Evolutionary conservation across 1,140 invertebrate genomes (phyloP).

Genomic region (Pinna nobilis): DNA sequence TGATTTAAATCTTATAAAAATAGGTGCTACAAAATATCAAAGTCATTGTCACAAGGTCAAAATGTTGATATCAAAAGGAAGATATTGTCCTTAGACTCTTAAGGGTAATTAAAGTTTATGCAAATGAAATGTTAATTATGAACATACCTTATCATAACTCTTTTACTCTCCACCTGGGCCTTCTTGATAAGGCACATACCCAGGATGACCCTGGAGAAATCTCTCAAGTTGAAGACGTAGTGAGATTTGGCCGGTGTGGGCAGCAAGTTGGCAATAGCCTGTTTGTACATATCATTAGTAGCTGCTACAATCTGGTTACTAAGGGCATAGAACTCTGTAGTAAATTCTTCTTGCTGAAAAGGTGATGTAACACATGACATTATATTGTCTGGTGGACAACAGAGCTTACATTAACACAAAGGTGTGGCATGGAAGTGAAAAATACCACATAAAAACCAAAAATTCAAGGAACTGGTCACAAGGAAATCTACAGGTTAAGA

Average conservation of each 20-base stretch:
- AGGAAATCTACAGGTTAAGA: too few relatives aligned
- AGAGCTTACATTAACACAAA: too few relatives aligned
- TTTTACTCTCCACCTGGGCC: slow-evolving; percentile 84
- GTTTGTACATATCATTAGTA: slow-evolving; percentile 74
- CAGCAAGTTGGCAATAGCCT: slow-evolving; percentile 71
- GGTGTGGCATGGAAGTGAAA: too few relatives aligned
- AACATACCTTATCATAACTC: slow-evolving; percentile 76
- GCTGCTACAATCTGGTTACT: slow-evolving; percentile 79
- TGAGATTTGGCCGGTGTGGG: slow-evolving; percentile 75
- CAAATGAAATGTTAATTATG: too few relatives aligned
- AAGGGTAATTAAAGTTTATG: too few relatives aligned
- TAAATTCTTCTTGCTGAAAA: slow-evolving; percentile 79
- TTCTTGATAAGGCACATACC: slow-evolving; percentile 81
- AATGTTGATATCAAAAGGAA: too few relatives aligned
- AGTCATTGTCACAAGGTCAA: neutral
- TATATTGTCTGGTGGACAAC: too few relatives aligned
- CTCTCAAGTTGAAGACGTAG: slow-evolving; percentile 75
- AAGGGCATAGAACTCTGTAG: slow-evolving; percentile 83
- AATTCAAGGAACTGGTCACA: too few relatives aligned
- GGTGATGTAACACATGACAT: slow-evolving; percentile 1
- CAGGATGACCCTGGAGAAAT: slow-evolving; percentile 74
- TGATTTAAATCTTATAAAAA: too few relatives aligned
- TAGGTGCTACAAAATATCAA: too few relatives aligned
- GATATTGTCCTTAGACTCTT: too few relatives aligned
- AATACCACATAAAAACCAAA: too few relatives aligned